A percentile compares a stretch with the other conserved stretches of the same genome.
These are phyloP conservation scores for Stenodera caucasica DNA, from an alignment of 2,888 invertebrate genomes.

Conservation along the genomic window DNA sequence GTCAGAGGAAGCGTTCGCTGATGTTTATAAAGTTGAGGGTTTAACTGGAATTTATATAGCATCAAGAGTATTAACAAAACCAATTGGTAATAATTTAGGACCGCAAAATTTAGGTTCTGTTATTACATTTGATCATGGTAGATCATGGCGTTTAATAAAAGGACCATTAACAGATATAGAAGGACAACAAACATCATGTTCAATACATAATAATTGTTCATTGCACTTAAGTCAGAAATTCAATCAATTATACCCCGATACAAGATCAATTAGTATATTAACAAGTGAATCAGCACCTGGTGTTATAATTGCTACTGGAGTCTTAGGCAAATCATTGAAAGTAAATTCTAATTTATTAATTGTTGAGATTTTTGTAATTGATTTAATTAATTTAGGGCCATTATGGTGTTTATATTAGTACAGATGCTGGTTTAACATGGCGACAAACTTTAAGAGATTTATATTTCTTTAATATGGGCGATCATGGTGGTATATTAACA, in stretches of 20 bases:
- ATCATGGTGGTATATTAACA: constrained; percentile 86
- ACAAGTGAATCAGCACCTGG: constrained; percentile 87
- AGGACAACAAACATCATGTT: constrained; percentile 70
- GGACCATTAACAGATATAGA: constrained; percentile 71
- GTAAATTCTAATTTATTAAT: constrained; percentile 24
- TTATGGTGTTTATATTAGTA: constrained; percentile 77
- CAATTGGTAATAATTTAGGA: constrained; percentile 61
- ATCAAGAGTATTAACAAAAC: constrained; percentile 68
- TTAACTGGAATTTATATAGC: constrained; percentile 88
- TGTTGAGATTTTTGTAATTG: background rate
- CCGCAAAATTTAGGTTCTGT: constrained; percentile 77
- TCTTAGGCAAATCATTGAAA: constrained; percentile 74
- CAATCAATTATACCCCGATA: constrained; percentile 78
- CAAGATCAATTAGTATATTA: constrained; percentile 78
- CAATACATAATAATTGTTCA: constrained; percentile 70
- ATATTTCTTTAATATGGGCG: constrained; percentile 86
- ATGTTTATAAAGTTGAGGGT: constrained; percentile 85
- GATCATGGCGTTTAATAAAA: constrained; percentile 75
- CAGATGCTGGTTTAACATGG: constrained; percentile 84
- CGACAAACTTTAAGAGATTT: constrained; percentile 71
- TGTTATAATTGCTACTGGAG: constrained; percentile 83
- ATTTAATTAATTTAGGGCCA: constrained; percentile 59
- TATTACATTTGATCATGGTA: constrained; percentile 87
- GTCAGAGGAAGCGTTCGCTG: constrained; percentile 80
- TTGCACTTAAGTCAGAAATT: constrained; percentile 87